Percentiles rank a stretch among this genome's conserved stretches.
phyloP scores from a whole-genome alignment of 37 sponge, comb jelly and placozoan species.

The Aphrocallistes beatrix region DNA sequence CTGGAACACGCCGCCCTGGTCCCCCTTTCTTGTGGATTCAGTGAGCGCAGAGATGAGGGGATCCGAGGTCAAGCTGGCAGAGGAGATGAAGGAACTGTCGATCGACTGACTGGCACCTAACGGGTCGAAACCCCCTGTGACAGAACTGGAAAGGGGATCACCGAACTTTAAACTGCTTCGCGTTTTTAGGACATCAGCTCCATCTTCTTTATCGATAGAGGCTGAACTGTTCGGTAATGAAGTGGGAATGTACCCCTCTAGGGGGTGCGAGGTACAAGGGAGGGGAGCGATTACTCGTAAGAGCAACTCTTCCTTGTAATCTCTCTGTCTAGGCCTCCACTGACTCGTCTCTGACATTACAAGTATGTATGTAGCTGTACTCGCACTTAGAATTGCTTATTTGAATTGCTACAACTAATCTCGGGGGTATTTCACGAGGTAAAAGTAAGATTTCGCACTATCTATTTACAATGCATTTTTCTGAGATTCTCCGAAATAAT shows the following conservation, averaged over 20 bases:
- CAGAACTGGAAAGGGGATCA: no score
- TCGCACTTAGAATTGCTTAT: no score
- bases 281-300: not conserved
- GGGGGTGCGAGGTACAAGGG: not conserved
- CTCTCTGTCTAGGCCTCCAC: not conserved
- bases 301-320: not conserved
- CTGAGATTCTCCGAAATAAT: no score
- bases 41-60: not conserved
- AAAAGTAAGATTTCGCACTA: no score
- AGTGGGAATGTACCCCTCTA: not conserved
- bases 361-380: no score
- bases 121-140: not conserved
- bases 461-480: no score
- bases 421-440: no score
- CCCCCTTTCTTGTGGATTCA: not conserved
- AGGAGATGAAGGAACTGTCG: not conserved
- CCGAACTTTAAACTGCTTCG: not conserved
- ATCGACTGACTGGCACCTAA: not conserved
- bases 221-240: not conserved
- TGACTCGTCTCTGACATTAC: slow-evolving; percentile 5
- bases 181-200: not conserved
- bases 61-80: not conserved
- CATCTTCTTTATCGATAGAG: not conserved
- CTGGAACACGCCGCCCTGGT: not conserved
- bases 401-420: no score